Percentiles rank a stretch among this genome's conserved stretches.
Conservation (phyloP, 2,888 invertebrate genomes). For the Pilophorus perplexus region DNA sequence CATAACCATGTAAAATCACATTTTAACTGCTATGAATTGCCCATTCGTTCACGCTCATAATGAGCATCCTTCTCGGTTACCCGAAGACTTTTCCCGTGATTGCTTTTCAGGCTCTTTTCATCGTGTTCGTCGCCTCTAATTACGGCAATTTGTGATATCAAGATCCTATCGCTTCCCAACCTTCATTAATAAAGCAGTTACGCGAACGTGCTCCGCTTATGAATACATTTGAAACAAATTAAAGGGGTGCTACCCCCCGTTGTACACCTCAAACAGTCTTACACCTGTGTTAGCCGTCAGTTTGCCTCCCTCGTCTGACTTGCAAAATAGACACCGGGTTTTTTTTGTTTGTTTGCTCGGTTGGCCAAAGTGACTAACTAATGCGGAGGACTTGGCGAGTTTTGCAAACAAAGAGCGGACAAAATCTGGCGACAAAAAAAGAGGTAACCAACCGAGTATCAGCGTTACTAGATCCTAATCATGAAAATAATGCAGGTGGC, state of each 20-base stretch:
- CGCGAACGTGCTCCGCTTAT: constrained; percentile 26
- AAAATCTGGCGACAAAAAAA: no score
- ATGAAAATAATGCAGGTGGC: no score
- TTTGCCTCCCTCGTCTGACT: constrained; percentile 12
- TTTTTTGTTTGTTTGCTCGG: neutral
- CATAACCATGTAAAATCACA: no score
- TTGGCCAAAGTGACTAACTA: no score
- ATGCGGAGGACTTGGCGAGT: no score
- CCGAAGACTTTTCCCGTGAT: constrained; percentile 3
- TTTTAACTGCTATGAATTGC: no score
- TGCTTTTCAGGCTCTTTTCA: constrained; percentile 9
- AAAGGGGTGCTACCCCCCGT: neutral
- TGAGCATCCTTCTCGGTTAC: no score
- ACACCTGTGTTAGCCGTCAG: no score
- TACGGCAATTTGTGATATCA: constrained; percentile 28
- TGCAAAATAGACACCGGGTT: neutral
- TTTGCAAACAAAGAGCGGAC: no score
- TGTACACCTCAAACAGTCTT: constrained; percentile 8
- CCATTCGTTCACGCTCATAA: no score
- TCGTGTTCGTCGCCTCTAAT: constrained; percentile 14
- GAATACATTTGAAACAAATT: constrained; percentile 25
- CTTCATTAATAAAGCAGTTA: constrained; percentile 29
- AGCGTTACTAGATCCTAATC: no score
- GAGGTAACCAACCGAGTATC: no score
- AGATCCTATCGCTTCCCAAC: constrained; percentile 9